Percentiles rank a stretch among this genome's conserved stretches.
Conservation (phyloP, 2,797 vertebrate species). For the Tenualosa thibaudeaui region DNA sequence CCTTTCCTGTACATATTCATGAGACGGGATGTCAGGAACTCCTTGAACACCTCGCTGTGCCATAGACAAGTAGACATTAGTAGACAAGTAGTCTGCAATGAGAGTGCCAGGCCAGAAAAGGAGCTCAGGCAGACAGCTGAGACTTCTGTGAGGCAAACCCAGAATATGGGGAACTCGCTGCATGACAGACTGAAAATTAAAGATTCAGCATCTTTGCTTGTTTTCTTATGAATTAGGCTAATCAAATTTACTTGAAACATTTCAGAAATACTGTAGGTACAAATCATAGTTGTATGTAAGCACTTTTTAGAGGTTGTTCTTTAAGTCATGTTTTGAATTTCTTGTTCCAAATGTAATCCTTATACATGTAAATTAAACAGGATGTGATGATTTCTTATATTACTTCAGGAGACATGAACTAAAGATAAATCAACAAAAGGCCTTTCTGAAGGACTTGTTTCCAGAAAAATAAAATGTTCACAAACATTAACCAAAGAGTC, state of each 20-base stretch:
- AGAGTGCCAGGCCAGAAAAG: not conserved
- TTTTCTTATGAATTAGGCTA: no score
- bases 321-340: not conserved
- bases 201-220: not conserved
- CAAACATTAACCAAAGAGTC: not conserved
- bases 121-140: not conserved
- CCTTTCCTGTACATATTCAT: constrained; percentile 9
- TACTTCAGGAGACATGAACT: not conserved
- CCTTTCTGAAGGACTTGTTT: not conserved
- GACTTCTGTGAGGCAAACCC: not conserved
- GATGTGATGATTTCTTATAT: not conserved
- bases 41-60: not conserved
- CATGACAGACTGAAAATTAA: not conserved
- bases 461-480: not conserved
- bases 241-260: no score
- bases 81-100: not conserved
- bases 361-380: not conserved
- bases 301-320: not conserved
- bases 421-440: not conserved
- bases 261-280: not conserved
- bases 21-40: not conserved
- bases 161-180: not conserved
- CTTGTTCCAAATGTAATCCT: not conserved
- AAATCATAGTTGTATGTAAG: not conserved
- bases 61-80: not conserved